Evolutionary conservation across 2,888 invertebrate genomes (phyloP).

Genomic region (Ichneumoninae sp.): DNA sequence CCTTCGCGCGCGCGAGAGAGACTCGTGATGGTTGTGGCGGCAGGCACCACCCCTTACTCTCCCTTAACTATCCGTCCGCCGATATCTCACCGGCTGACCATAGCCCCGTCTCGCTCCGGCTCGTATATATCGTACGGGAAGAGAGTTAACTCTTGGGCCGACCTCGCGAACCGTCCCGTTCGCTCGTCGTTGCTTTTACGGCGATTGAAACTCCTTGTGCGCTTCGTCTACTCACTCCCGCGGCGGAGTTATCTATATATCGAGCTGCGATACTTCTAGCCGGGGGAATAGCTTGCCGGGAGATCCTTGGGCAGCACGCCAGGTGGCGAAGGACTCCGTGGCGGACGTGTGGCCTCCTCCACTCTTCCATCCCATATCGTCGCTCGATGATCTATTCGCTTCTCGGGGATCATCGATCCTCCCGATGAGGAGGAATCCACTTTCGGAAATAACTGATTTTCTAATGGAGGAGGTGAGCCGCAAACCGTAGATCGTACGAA

Average conservation of each 20-base stretch:
- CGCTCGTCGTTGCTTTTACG: conserved; percentile 81
- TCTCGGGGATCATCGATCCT: conserved; percentile 41
- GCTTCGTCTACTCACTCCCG: conserved; percentile 28
- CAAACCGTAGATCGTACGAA: background rate
- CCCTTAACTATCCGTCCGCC: conserved; percentile 59
- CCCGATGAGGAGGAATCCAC: background rate
- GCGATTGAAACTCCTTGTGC: conserved; percentile 79
- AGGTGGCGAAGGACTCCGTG: conserved; percentile 77
- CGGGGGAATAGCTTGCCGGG: conserved; percentile 45
- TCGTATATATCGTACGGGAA: conserved; percentile 1
- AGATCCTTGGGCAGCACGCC: conserved; percentile 79
- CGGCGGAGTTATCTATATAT: conserved; percentile 7
- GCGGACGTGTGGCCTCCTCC: conserved; percentile 41
- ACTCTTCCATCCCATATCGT: conserved; percentile 43
- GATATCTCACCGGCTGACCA: conserved; percentile 82
- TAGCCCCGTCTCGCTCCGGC: conserved; percentile 61
- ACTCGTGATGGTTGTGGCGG: conserved; percentile 42
- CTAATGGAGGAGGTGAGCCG: conserved; percentile 37
- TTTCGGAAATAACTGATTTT: conserved; percentile 34
- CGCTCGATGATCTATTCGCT: conserved; percentile 39
- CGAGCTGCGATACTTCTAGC: conserved; percentile 43
- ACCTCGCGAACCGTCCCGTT: conserved; percentile 48
- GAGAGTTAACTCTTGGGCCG: conserved; percentile 29
- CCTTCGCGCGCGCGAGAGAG: conserved; percentile 67
- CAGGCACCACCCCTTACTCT: conserved; percentile 32